These are phyloP conservation scores for Odontothrips loti DNA, from an alignment of 2,888 invertebrate genomes.

Conservation along the genomic window DNA sequence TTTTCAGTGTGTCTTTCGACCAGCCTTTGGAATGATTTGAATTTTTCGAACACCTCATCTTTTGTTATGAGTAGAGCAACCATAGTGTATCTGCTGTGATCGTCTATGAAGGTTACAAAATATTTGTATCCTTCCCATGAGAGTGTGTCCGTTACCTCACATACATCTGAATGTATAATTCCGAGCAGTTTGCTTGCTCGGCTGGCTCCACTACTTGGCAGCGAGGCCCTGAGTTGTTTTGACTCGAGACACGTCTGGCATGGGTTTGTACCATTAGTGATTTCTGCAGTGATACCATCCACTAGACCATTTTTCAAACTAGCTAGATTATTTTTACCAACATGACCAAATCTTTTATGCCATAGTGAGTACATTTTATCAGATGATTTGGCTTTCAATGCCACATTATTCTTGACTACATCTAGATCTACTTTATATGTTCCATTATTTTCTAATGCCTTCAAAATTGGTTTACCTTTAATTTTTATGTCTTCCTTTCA, in stretches of 20 bases:
- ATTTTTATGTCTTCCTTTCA: background rate
- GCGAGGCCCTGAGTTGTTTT: background rate
- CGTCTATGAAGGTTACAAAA: constrained; percentile 43
- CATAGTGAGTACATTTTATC: background rate
- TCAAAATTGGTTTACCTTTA: background rate
- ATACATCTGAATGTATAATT: constrained; percentile 41
- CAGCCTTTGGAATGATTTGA: constrained; percentile 40
- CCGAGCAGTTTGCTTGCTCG: constrained; percentile 34
- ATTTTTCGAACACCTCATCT: constrained; percentile 39
- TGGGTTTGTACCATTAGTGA: background rate
- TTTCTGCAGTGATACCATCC: background rate
- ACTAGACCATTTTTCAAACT: background rate
- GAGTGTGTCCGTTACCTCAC: constrained; percentile 39
- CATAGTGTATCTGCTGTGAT: constrained; percentile 40
- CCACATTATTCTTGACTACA: background rate
- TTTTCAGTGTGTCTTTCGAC: constrained; percentile 41
- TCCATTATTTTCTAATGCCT: background rate
- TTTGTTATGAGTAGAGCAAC: constrained; percentile 42
- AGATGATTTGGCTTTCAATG: background rate
- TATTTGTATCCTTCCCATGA: constrained; percentile 40
- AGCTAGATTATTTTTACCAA: background rate
- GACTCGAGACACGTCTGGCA: background rate
- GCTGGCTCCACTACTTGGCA: constrained; percentile 21
- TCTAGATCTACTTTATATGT: background rate
- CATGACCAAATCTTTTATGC: background rate